A percentile compares a stretch with the other conserved stretches of the same genome.
Conservation (phyloP, 2,797 vertebrate genomes). For the Acanthurus leucopareius region DNA sequence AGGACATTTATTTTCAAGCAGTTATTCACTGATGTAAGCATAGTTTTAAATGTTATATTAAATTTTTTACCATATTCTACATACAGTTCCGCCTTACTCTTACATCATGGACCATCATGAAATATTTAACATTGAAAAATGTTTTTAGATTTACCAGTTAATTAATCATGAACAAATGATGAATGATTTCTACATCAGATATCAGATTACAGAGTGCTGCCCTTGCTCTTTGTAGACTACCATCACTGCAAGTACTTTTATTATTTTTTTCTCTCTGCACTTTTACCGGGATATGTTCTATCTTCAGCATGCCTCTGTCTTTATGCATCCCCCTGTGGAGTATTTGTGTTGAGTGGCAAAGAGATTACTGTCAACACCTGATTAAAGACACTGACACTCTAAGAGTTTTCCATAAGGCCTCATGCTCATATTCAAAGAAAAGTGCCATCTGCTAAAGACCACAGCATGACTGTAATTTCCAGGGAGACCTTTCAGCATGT, state of each 20-base stretch:
- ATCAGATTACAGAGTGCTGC: constrained; percentile 18
- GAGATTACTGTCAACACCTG: constrained; percentile 35
- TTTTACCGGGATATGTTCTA: not conserved
- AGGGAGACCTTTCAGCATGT: not conserved
- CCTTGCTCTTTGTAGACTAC: constrained; percentile 33
- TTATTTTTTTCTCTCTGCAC: not conserved
- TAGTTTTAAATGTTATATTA: too few species aligned
- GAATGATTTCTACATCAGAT: constrained; percentile 20
- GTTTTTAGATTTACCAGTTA: not conserved
- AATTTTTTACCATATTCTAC: too few species aligned
- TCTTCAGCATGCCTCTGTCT: constrained; percentile 24
- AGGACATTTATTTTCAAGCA: too few species aligned
- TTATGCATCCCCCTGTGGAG: not conserved
- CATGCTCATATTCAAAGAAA: constrained; percentile 25
- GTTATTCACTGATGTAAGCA: too few species aligned
- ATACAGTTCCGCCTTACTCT: too few species aligned
- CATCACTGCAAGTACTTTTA: not conserved
- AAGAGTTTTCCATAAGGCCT: constrained; percentile 27
- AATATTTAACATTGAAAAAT: not conserved
- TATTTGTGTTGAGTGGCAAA: constrained; percentile 40
- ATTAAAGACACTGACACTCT: not conserved
- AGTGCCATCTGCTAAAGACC: constrained; percentile 5
- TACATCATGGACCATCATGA: too few species aligned
- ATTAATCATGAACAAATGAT: constrained; percentile 27
- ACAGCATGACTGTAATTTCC: not conserved